These are phyloP conservation scores for Cheirogaleus major DNA, from an alignment of 2,797 vertebrate genomes.

Conservation along the genomic window DNA sequence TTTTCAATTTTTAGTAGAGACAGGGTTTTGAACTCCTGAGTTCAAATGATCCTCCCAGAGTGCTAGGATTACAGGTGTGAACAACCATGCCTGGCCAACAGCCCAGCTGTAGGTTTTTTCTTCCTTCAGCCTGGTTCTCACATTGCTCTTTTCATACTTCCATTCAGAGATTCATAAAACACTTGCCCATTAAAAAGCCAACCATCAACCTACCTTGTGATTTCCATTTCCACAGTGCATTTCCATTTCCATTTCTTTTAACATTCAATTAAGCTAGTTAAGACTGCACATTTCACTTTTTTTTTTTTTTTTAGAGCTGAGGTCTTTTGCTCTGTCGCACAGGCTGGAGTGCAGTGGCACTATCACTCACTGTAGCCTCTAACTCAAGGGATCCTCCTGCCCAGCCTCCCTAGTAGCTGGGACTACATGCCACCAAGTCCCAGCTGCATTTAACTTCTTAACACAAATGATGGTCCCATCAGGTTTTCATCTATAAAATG, in stretches of 20 bases:
- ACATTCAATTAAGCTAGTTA: slow-evolving; percentile 19
- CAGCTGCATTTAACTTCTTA: not conserved
- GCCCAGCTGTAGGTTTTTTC: not conserved
- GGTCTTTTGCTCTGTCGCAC: too few species aligned
- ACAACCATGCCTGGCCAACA: not conserved
- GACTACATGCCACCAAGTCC: too few species aligned
- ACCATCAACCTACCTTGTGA: not conserved
- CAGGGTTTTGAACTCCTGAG: not conserved
- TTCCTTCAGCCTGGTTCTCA: not conserved
- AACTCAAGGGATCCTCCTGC: too few species aligned
- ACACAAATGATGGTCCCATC: not conserved
- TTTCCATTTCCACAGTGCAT: not conserved
- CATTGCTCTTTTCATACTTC: slow-evolving; percentile 3
- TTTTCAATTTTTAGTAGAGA: too few species aligned
- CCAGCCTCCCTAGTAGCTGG: too few species aligned
- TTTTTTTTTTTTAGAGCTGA: too few species aligned
- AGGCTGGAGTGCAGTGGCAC: too few species aligned
- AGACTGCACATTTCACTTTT: not conserved
- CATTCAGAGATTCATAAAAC: not conserved
- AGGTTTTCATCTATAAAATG: slow-evolving; percentile 43
- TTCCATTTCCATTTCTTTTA: not conserved
- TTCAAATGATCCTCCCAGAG: not conserved
- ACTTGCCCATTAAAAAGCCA: not conserved
- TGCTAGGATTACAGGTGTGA: not conserved
- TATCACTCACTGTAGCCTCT: too few species aligned